phyloP scores from a whole-genome alignment of 2,797 vertebrate species.

The Bufotes viridis region DNA sequence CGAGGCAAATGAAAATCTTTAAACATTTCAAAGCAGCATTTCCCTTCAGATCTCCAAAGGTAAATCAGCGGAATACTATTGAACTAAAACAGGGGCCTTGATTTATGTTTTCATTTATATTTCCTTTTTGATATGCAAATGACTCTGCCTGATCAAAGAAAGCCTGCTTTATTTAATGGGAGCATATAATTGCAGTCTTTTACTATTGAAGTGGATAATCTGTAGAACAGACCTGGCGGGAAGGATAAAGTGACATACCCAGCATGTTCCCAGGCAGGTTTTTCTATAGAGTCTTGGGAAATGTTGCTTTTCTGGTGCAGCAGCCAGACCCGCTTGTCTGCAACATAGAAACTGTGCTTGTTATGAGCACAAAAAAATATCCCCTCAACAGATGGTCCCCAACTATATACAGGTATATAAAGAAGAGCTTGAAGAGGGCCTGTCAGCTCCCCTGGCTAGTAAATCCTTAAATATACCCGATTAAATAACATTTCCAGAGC shows the following conservation, averaged over 20 bases:
- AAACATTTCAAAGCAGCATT: slow-evolving; percentile 21
- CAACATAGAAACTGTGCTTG: not conserved
- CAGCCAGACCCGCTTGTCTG: not conserved
- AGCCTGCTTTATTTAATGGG: slow-evolving; percentile 16
- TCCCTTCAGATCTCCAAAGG: not conserved
- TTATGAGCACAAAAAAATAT: not conserved
- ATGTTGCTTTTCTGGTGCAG: not conserved
- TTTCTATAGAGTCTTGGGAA: not conserved
- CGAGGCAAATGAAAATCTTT: slow-evolving; percentile 26
- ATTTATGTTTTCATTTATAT: not conserved
- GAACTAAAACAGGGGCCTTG: not conserved
- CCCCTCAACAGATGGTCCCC: not conserved
- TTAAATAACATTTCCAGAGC: too few relatives aligned
- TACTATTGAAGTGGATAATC: not conserved
- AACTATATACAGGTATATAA: not conserved
- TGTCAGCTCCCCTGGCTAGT: too few relatives aligned
- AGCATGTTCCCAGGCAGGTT: not conserved
- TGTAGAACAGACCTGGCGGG: not conserved
- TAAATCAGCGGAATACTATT: slow-evolving; percentile 7
- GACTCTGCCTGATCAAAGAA: not conserved
- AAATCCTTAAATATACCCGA: too few relatives aligned
- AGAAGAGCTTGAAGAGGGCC: too few relatives aligned
- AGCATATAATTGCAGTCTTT: slow-evolving; percentile 23
- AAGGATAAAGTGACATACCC: slow-evolving; percentile 28
- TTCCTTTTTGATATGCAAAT: slow-evolving; percentile 18